A percentile compares a stretch with the other conserved stretches of the same genome.
Evolutionary conservation across 2,797 vertebrate species (phyloP).

Genomic region (Oreochromis grahami): DNA sequence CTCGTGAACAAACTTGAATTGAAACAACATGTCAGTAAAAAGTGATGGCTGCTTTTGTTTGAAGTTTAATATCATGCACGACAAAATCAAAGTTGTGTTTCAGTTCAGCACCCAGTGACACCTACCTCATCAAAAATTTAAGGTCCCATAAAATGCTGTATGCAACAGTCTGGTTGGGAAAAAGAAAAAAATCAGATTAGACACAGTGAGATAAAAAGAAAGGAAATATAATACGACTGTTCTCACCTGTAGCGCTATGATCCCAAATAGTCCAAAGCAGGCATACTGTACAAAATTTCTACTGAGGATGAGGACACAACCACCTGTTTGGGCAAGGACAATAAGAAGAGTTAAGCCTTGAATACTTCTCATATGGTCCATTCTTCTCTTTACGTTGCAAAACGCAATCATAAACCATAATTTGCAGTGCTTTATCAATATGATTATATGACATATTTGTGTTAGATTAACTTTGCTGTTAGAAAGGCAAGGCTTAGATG

Average conservation of each 20-base stretch:
- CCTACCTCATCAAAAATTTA: constrained; percentile 98
- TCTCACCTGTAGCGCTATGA: constrained; percentile 95
- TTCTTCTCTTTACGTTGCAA: not conserved
- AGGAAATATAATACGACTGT: not conserved
- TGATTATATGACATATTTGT: not conserved
- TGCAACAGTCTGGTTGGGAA: constrained; percentile 86
- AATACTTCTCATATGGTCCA: not conserved
- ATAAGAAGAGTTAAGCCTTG: not conserved
- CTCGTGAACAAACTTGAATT: not conserved
- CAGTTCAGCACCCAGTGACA: not conserved
- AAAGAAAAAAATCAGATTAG: constrained; percentile 2
- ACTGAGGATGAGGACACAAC: constrained; percentile 95
- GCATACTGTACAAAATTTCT: constrained; percentile 98
- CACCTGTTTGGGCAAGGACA: constrained; percentile 73
- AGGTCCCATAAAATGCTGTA: constrained; percentile 99
- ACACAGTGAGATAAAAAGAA: not conserved
- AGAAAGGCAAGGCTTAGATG: not conserved
- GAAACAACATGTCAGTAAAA: not conserved
- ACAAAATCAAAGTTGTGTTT: not conserved
- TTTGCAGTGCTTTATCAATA: not conserved
- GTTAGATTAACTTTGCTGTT: not conserved
- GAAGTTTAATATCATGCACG: too few species aligned
- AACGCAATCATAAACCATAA: not conserved
- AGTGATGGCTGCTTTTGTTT: not conserved
- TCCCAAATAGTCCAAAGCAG: constrained; percentile 96